Conservation (phyloP, 2,888 invertebrate species). For the Caenorhabditis uteleia region DNA sequence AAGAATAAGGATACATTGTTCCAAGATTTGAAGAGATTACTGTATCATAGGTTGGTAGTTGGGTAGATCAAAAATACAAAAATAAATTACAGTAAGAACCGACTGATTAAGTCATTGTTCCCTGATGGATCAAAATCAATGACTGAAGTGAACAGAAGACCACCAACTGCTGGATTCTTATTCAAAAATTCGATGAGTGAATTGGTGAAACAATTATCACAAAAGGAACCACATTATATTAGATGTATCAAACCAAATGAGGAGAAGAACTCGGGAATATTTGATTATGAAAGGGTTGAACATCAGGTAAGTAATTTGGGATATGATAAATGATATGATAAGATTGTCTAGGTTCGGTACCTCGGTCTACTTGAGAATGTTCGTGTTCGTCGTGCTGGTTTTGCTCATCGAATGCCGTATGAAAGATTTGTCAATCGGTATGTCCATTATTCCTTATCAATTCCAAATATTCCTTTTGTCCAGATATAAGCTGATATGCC, state of each 20-base stretch:
- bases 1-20: constrained; percentile 95
- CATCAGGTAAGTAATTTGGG: constrained; percentile 71
- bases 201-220: constrained; percentile 84
- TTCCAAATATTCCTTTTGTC: constrained; percentile 2
- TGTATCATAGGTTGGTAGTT: constrained; percentile 77
- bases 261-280: constrained; percentile 83
- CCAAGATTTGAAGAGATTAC: constrained; percentile 92
- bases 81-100: constrained; percentile 34
- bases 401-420: constrained; percentile 92
- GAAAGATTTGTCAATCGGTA: constrained; percentile 87
- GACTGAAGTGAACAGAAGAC: constrained; percentile 89
- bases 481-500: constrained; percentile 94
- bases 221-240: constrained; percentile 82
- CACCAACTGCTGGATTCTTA: constrained; percentile 88
- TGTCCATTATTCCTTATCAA: neutral
- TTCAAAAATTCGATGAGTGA: constrained; percentile 90
- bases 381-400: constrained; percentile 91
- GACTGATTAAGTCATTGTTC: constrained; percentile 86
- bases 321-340: neutral
- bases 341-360: constrained; percentile 74
- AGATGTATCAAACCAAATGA: constrained; percentile 97
- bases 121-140: constrained; percentile 92
- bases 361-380: constrained; percentile 93
- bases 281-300: constrained; percentile 81
- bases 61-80: neutral